Evolutionary conservation across 2,888 invertebrate species (phyloP).

Genomic region (Dermolepida albohirtum): DNA sequence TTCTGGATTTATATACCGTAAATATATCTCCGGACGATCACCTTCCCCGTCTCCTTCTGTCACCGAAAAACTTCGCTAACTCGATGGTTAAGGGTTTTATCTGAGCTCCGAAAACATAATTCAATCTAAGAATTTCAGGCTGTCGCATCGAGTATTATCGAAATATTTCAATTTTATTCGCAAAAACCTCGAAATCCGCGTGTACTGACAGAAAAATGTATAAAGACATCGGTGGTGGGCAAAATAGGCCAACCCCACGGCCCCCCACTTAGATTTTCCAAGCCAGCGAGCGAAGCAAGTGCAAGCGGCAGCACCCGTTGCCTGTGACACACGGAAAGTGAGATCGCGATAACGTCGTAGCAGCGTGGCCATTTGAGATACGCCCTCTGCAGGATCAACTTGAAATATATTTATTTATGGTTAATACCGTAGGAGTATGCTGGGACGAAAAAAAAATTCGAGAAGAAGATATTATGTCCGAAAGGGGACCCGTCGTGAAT

Average conservation of each 20-base stretch:
- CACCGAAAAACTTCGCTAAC: background rate
- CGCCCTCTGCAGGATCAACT: slow-evolving; percentile 35
- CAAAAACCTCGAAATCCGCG: slow-evolving; percentile 19
- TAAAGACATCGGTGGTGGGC: slow-evolving; percentile 7
- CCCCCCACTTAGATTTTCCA: background rate
- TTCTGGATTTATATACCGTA: no score
- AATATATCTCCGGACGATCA: background rate
- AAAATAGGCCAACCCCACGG: background rate
- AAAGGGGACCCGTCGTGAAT: background rate
- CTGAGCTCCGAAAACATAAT: slow-evolving; percentile 1
- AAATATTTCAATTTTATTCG: slow-evolving; percentile 29
- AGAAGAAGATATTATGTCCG: slow-evolving; percentile 7
- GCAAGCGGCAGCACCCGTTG: slow-evolving; percentile 12
- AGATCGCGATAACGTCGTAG: slow-evolving; percentile 41
- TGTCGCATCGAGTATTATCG: slow-evolving; percentile 23
- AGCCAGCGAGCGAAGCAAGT: background rate
- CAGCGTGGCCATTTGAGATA: slow-evolving; percentile 24
- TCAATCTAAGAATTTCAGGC: slow-evolving; percentile 8
- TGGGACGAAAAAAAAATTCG: background rate
- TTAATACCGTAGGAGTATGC: slow-evolving; percentile 5
- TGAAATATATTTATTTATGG: slow-evolving; percentile 41
- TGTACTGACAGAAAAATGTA: background rate
- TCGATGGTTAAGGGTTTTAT: background rate
- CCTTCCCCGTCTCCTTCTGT: background rate
- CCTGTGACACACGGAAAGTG: slow-evolving; percentile 43